These are phyloP conservation scores for Halictus ligatus DNA, from an alignment of 2,888 invertebrate genomes.

Conservation along the genomic window DNA sequence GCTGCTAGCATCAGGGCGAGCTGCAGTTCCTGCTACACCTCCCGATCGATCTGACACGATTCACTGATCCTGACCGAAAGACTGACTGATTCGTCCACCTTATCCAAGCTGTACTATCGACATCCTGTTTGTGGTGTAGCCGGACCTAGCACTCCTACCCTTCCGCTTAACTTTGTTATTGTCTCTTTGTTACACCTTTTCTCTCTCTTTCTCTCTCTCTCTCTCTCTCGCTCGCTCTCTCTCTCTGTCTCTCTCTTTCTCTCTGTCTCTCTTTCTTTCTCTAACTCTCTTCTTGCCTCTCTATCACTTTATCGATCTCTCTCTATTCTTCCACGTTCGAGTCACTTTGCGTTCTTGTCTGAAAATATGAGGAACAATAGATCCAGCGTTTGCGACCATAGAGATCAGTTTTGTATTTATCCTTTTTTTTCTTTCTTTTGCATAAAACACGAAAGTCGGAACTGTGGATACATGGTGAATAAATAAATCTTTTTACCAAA, in stretches of 20 bases:
- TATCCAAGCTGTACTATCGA: conserved; percentile 63
- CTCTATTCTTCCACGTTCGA: conserved; percentile 34
- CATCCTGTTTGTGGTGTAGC: conserved; percentile 82
- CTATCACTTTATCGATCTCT: neutral
- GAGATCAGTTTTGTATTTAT: conserved; percentile 38
- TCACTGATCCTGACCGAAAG: conserved; percentile 61
- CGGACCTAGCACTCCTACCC: conserved; percentile 82
- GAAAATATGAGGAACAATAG: neutral
- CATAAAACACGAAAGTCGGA: conserved; percentile 24
- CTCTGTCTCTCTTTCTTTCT: neutral
- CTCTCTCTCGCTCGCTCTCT: neutral
- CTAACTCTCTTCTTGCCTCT: neutral
- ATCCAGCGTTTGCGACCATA: conserved; percentile 16
- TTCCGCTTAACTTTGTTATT: conserved; percentile 63
- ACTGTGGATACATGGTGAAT: conserved; percentile 65
- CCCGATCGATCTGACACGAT: conserved; percentile 67
- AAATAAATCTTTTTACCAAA: conserved; percentile 73
- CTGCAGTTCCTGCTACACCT: conserved; percentile 84
- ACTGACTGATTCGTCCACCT: conserved; percentile 56
- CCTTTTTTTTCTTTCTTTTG: conserved; percentile 2
- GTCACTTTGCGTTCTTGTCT: conserved; percentile 41
- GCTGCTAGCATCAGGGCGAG: conserved; percentile 83
- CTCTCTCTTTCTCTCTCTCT: conserved; percentile 42
- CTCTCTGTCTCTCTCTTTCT: conserved; percentile 3
- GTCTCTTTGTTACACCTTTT: conserved; percentile 67